phyloP scores from a whole-genome alignment of 1,140 invertebrate species.

The Drosophila bifasciata region DNA sequence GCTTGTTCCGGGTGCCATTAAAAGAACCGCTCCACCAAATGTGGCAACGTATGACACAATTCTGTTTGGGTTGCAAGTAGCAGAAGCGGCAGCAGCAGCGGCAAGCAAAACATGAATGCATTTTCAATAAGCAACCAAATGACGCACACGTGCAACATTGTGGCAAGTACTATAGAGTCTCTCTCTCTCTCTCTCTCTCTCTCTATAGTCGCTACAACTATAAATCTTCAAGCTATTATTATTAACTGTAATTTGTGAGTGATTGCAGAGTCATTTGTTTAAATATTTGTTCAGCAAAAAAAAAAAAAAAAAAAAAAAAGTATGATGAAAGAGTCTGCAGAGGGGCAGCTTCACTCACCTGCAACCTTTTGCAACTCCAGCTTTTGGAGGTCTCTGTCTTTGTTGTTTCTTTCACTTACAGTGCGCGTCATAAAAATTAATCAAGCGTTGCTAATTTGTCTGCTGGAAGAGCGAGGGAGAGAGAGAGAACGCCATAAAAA shows the following conservation, averaged over 20 bases:
- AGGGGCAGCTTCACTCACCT: too few species aligned
- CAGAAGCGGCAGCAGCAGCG: too few species aligned
- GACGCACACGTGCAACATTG: constrained; percentile 45
- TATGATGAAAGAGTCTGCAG: too few species aligned
- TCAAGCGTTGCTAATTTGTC: constrained; percentile 76
- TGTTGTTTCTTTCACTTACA: constrained; percentile 55
- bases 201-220: too few species aligned
- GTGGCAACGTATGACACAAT: constrained; percentile 68
- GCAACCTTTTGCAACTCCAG: too few species aligned
- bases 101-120: constrained; percentile 33
- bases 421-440: constrained; percentile 67
- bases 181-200: too few species aligned
- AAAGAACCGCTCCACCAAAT: constrained; percentile 49
- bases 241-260: too few species aligned
- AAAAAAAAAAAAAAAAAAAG: too few species aligned
- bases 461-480: constrained; percentile 27
- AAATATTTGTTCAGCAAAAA: too few species aligned
- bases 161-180: too few species aligned
- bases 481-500: constrained; percentile 31
- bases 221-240: too few species aligned
- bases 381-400: background rate
- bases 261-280: too few species aligned
- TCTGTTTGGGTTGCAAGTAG: constrained; percentile 24
- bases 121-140: constrained; percentile 55
- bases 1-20: constrained; percentile 56